Conservation (phyloP, 2,888 invertebrate genomes). For the Drosophila conformis region DNA sequence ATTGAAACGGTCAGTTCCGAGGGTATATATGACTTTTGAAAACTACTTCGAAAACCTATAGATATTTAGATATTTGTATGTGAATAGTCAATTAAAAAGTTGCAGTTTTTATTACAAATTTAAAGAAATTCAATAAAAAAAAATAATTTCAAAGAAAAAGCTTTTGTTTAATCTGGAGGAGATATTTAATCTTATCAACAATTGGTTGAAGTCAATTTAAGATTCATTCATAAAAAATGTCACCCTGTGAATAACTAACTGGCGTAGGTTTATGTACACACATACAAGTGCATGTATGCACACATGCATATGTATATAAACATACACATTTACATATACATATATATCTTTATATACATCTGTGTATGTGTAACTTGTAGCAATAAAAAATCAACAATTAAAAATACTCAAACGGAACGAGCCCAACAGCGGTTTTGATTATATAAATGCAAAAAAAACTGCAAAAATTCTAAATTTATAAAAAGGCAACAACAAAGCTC, state of each 20-base stretch:
- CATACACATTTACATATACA: neutral
- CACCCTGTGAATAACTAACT: neutral
- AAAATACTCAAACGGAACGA: constrained; percentile 65
- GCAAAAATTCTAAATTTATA: constrained; percentile 81
- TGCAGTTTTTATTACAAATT: neutral
- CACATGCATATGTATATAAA: neutral
- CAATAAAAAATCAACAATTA: constrained; percentile 51
- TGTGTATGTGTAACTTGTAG: constrained; percentile 30
- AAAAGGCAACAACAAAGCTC: constrained; percentile 72
- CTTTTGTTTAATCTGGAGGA: neutral
- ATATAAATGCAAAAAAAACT: constrained; percentile 73
- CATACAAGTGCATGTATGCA: neutral
- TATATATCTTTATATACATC: neutral
- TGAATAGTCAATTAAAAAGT: neutral
- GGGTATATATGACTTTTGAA: neutral
- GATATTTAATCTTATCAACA: constrained; percentile 24
- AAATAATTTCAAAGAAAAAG: too few species aligned
- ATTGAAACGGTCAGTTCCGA: constrained; percentile 3
- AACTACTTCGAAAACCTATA: neutral
- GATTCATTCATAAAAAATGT: constrained; percentile 34
- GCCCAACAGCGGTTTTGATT: constrained; percentile 60
- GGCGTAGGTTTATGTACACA: neutral
- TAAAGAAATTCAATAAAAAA: neutral
- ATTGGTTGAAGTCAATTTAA: neutral
- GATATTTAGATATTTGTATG: neutral